Percentiles rank a stretch among this genome's conserved stretches.
Conservation (phyloP, 2,797 vertebrate species). For the Notoglanidium macrostoma region DNA sequence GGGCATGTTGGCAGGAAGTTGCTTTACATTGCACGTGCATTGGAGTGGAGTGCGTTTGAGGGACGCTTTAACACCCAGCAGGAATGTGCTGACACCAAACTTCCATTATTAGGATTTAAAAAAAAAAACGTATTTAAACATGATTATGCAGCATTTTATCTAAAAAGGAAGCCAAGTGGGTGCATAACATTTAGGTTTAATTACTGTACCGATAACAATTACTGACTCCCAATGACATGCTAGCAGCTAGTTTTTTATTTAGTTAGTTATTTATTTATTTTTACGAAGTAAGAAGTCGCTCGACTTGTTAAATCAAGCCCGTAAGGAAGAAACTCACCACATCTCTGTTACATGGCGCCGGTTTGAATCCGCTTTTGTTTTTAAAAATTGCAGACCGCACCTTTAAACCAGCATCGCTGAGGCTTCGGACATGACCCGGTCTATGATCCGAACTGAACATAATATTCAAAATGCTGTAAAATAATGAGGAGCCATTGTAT, state of each 20-base stretch:
- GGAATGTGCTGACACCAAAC: not conserved
- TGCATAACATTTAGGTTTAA: not conserved
- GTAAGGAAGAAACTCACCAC: not conserved
- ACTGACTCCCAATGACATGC: not conserved
- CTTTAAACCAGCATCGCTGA: not conserved
- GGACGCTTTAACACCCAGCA: not conserved
- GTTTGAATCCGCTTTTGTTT: not conserved
- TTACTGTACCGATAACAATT: not conserved
- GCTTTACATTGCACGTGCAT: not conserved
- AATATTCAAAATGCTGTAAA: not conserved
- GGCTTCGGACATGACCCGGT: not conserved
- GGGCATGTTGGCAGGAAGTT: slow-evolving; percentile 4
- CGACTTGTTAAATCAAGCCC: not conserved
- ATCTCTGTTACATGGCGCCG: not conserved
- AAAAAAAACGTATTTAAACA: not conserved
- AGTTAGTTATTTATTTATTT: not conserved
- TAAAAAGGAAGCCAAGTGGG: not conserved
- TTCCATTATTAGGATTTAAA: not conserved
- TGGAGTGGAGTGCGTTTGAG: not conserved
- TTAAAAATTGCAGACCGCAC: not conserved
- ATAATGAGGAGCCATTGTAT: too few species aligned
- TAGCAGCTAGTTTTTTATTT: not conserved
- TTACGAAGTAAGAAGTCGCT: too few species aligned
- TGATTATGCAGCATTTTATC: not conserved
- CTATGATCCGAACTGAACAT: not conserved